Percentiles rank a stretch among this genome's conserved stretches.
Evolutionary conservation across 1,140 invertebrate species (phyloP).

Genomic region (Piezodorus guildinii): DNA sequence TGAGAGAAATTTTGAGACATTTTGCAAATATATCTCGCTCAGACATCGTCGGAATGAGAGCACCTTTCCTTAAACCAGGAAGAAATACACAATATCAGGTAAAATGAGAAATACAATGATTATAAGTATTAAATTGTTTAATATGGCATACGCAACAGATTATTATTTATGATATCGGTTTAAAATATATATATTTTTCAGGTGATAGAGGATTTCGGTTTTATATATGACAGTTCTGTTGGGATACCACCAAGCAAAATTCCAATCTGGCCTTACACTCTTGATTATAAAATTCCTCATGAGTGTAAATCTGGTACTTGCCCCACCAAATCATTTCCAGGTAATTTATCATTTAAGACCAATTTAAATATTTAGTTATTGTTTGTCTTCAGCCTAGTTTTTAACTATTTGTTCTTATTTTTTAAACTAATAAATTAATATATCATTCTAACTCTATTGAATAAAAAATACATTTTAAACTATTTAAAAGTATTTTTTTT

Average conservation of each 20-base stretch:
- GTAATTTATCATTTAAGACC: slow-evolving; percentile 39
- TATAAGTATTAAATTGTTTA: not conserved
- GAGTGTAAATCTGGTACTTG: slow-evolving; percentile 86
- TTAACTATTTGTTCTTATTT: not conserved
- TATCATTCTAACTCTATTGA: too few species aligned
- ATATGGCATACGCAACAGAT: not conserved
- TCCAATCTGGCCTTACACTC: slow-evolving; percentile 89
- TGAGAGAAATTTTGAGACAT: slow-evolving; percentile 72
- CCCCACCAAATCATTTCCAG: slow-evolving; percentile 79
- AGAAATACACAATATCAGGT: slow-evolving; percentile 85
- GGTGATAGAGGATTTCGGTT: slow-evolving; percentile 81
- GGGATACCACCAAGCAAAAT: slow-evolving; percentile 66
- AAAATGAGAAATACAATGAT: slow-evolving; percentile 24
- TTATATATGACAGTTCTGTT: slow-evolving; percentile 84
- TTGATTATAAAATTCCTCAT: slow-evolving; percentile 83
- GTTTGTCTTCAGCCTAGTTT: not conserved
- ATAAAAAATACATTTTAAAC: too few species aligned
- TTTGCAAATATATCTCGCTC: slow-evolving; percentile 71
- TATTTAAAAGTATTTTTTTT: not conserved
- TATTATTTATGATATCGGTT: too few species aligned
- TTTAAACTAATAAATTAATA: too few species aligned
- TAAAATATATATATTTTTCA: too few species aligned
- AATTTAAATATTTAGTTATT: not conserved
- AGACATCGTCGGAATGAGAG: slow-evolving; percentile 77
- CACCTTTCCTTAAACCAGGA: slow-evolving; percentile 81